Evolutionary conservation across 2,888 invertebrate species (phyloP), one percentile per base, ranked within the genome.

Genomic region (Thumatha senex): DNA sequence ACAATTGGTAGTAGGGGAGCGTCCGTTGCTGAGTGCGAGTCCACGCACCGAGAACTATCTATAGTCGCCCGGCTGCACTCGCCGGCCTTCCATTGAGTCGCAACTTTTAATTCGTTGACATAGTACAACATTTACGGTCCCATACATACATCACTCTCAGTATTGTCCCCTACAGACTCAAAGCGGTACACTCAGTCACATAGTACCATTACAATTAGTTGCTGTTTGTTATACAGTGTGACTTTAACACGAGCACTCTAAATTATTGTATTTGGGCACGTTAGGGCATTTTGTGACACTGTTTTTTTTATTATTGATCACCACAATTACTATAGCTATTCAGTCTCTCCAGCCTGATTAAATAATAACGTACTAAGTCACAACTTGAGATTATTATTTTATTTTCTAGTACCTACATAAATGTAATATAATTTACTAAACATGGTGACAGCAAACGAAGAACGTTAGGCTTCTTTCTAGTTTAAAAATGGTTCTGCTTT

Each of bases 1-100:
- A 76, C 78, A 73, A 80, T 74, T 65, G 67, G 56, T 67, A 66
- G 72, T 73, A 67, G 63, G 47, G 48, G 75, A 69, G 71, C 73
- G 72, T 56, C 47, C 54, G 74, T 66, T 66, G 68, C 70, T 54
- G 63, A 58, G 41, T 31, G 14, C 11, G 36, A 50, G 56, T 63
- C 61, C 40, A 40, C 57, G 70, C 74, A 65, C 69, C 41, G 52
- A 40, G 58, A 68, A 65, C 65, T 65, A 60, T 67, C 66, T 71
- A 65, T 68, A 72, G 61, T 70, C 58, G 31, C 11, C 31, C 11
- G 31, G 10, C 31, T 30, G 7, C 31, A 31, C 5, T 11, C 31
- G 10, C 2, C 31, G 31, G 8, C 10, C 31, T 10, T 2, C 11
- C 7, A 11, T 8, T 7, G 7, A 31, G 31, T 31, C 11, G 9